These are phyloP conservation scores for Haemorhous mexicanus DNA, from an alignment of 2,113 vertebrate species.

Conservation along the genomic window DNA sequence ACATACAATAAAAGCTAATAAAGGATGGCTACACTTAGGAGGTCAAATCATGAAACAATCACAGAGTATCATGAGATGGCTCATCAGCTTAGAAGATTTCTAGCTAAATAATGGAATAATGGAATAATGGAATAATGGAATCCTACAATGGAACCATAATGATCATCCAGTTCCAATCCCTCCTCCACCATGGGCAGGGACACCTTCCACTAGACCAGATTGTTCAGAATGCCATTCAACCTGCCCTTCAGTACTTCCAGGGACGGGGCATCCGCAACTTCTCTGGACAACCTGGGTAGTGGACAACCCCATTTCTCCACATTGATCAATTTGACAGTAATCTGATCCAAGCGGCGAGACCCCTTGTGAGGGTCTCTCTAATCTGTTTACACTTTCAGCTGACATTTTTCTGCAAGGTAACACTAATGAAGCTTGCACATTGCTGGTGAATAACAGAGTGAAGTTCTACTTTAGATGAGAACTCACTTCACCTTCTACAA, in stretches of 20 bases:
- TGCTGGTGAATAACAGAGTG: background rate
- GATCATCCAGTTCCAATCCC: background rate
- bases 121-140: background rate
- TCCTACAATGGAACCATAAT: background rate
- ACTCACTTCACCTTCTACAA: background rate
- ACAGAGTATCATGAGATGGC: background rate
- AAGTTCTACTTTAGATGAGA: background rate
- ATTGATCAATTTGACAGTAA: constrained; percentile 21
- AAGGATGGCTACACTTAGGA: background rate
- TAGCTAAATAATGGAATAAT: background rate
- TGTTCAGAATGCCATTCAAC: background rate
- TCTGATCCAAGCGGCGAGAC: background rate
- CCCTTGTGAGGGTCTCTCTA: background rate
- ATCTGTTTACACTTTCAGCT: background rate
- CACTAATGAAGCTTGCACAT: background rate
- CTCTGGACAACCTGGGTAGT: background rate
- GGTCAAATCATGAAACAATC: background rate
- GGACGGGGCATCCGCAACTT: background rate
- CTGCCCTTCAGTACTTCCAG: background rate
- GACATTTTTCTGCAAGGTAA: background rate
- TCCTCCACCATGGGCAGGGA: background rate
- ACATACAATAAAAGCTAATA: background rate
- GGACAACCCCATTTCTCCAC: background rate
- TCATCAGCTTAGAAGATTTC: background rate
- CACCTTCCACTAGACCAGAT: background rate